Percentiles rank a stretch among this genome's conserved stretches.
Conservation (phyloP, 2,797 vertebrate species). For the Gallirallus australis region DNA sequence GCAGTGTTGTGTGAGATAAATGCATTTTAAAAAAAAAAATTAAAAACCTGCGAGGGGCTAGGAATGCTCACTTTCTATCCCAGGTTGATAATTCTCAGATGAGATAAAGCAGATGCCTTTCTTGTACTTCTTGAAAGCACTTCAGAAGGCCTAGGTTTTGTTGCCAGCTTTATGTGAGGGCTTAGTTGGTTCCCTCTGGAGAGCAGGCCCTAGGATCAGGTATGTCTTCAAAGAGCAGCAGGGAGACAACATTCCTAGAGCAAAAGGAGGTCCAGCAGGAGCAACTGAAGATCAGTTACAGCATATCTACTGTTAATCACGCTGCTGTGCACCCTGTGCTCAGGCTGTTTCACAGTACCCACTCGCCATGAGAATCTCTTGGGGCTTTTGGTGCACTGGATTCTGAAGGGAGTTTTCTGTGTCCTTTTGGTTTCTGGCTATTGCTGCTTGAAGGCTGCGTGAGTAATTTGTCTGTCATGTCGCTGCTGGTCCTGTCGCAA, state of each 20-base stretch:
- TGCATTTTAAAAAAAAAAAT: no score
- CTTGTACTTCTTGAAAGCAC: background rate
- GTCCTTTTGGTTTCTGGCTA: background rate
- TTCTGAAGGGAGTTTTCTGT: background rate
- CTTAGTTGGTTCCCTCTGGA: background rate
- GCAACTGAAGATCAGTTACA: background rate
- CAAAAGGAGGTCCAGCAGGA: background rate
- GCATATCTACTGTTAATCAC: background rate
- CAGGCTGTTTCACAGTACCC: background rate
- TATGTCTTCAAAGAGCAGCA: background rate
- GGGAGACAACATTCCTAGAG: background rate
- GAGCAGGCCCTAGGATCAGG: background rate
- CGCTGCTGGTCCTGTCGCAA: background rate
- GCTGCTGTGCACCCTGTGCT: background rate
- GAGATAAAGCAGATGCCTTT: background rate
- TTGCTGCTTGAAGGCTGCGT: accelerated
- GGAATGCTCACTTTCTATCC: background rate
- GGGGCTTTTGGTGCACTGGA: background rate
- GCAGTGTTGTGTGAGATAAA: background rate
- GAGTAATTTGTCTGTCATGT: accelerated
- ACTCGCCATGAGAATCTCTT: background rate
- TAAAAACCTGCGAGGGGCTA: background rate
- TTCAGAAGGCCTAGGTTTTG: background rate
- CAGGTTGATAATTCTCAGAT: background rate
- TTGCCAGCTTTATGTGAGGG: background rate